phyloP scores from a whole-genome alignment of 2,888 invertebrate genomes.

The Alloplasta piceator region DNA sequence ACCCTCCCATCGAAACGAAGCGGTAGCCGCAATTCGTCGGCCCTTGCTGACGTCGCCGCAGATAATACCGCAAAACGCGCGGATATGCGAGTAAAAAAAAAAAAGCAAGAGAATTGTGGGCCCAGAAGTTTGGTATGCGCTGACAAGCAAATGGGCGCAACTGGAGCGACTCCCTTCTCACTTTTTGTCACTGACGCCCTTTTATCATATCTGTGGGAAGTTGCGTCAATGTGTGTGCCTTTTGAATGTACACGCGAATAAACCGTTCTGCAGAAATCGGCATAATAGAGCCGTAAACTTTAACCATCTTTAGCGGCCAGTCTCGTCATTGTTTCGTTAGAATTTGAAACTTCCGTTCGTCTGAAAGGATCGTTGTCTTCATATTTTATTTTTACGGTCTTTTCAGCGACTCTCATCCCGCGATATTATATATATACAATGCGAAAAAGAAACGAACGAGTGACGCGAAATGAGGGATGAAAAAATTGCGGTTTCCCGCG shows the following conservation, averaged over 20 bases:
- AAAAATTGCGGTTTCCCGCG: slow-evolving; percentile 54
- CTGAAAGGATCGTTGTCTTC: not conserved
- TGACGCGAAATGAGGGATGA: not conserved
- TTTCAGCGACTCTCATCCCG: no score
- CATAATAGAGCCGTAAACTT: slow-evolving; percentile 79
- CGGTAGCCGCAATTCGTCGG: slow-evolving; percentile 37
- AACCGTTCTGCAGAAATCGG: slow-evolving; percentile 41
- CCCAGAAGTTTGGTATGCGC: no score
- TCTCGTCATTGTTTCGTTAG: slow-evolving; percentile 77
- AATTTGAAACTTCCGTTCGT: slow-evolving; percentile 79
- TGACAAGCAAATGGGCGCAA: no score
- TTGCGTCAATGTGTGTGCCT: not conserved
- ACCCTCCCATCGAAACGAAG: slow-evolving; percentile 17
- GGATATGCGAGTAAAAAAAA: slow-evolving; percentile 4
- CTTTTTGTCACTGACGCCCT: no score
- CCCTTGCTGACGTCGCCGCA: slow-evolving; percentile 49
- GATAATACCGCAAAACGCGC: slow-evolving; percentile 49
- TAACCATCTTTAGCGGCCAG: slow-evolving; percentile 70
- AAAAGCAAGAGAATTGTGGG: not conserved
- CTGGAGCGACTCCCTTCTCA: no score
- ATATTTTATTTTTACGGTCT: no score
- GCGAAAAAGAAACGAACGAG: no score
- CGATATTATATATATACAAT: no score
- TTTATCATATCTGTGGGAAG: not conserved
- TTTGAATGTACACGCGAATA: slow-evolving; percentile 50